Conservation (phyloP, 2,113 vertebrate genomes). For the Sturnira hondurensis region DNA sequence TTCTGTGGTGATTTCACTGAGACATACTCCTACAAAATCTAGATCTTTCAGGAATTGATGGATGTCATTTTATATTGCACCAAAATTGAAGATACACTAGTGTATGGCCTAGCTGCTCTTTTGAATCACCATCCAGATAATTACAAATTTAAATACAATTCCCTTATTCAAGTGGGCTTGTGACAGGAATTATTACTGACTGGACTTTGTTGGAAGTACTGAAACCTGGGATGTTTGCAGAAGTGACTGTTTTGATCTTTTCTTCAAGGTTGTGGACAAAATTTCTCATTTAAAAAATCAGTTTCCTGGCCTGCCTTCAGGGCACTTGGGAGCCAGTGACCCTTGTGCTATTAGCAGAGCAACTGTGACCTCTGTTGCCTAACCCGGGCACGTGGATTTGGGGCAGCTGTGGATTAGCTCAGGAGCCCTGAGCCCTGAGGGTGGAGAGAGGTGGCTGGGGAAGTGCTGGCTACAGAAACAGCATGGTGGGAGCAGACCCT, state of each 20-base stretch:
- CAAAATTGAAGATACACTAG: not conserved
- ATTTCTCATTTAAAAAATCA: not conserved
- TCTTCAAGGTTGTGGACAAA: not conserved
- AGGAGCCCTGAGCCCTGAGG: too few species aligned
- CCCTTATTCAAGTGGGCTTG: not conserved
- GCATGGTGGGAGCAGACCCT: too few species aligned
- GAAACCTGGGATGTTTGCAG: not conserved
- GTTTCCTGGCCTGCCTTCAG: not conserved
- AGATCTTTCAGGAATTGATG: not conserved
- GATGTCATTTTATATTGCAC: not conserved
- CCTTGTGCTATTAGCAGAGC: too few species aligned
- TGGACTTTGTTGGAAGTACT: not conserved
- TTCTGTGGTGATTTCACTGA: not conserved
- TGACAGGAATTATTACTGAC: not conserved
- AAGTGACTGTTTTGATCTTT: not conserved
- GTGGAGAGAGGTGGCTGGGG: too few species aligned
- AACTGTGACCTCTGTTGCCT: too few species aligned
- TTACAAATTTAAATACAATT: not conserved
- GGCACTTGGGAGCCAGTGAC: too few species aligned
- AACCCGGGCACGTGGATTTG: too few species aligned
- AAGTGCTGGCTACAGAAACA: too few species aligned
- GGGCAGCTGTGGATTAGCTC: too few species aligned
- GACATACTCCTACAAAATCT: not conserved
- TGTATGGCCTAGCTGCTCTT: not conserved
- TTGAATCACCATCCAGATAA: not conserved